Percentiles rank a stretch among this genome's conserved stretches.
Conservation (phyloP, 2,113 vertebrate species). For the Egretta garzetta region DNA sequence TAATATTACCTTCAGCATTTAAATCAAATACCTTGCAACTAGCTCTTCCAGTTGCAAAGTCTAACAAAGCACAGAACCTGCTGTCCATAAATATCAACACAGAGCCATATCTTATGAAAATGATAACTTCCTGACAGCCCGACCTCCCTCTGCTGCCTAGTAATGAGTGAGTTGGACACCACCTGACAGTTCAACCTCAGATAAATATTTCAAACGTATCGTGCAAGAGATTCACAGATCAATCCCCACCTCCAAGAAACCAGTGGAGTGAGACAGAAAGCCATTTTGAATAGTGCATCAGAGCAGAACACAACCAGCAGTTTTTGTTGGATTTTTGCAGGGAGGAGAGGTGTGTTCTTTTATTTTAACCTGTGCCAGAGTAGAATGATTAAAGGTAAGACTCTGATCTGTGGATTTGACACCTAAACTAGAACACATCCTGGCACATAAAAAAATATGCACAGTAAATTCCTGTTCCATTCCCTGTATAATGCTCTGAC, state of each 20-base stretch:
- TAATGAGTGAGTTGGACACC: slow-evolving; percentile 68
- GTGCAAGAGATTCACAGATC: slow-evolving; percentile 74
- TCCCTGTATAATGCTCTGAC: neutral
- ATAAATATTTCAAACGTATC: slow-evolving; percentile 74
- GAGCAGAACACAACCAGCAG: slow-evolving; percentile 55
- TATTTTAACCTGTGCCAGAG: neutral
- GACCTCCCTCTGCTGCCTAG: slow-evolving; percentile 64
- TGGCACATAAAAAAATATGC: neutral
- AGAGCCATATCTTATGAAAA: slow-evolving; percentile 51
- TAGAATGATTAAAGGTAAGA: neutral
- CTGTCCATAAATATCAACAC: slow-evolving; percentile 58
- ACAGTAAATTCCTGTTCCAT: neutral
- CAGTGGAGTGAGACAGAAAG: slow-evolving; percentile 60
- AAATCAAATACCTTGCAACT: neutral
- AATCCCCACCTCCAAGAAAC: slow-evolving; percentile 63
- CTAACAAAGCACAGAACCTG: neutral
- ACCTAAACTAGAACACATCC: neutral
- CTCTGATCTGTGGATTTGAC: neutral
- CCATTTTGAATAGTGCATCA: slow-evolving; percentile 48
- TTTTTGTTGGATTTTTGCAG: neutral
- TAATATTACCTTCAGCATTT: neutral
- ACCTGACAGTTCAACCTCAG: slow-evolving; percentile 64
- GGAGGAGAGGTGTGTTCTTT: neutral
- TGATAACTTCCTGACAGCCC: slow-evolving; percentile 51
- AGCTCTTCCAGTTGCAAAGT: neutral